Percentiles rank a stretch among this genome's conserved stretches.
phyloP scores from a whole-genome alignment of 92 coral and sea anemone species.

The Epizoanthus fatuus region DNA sequence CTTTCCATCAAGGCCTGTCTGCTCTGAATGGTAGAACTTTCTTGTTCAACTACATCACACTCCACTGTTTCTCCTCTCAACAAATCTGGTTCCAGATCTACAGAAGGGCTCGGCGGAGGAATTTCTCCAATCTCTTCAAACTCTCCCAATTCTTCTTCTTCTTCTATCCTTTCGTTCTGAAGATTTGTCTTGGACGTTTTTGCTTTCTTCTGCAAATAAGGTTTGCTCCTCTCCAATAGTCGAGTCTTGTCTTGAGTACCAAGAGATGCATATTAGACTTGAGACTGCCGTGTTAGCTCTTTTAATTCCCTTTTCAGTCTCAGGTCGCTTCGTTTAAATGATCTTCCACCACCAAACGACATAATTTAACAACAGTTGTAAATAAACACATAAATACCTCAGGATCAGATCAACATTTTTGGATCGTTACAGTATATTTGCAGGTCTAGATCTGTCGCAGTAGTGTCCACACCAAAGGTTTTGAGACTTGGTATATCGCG shows the following conservation, averaged over 20 bases:
- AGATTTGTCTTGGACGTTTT: constrained; percentile 16
- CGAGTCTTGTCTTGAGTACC: constrained; percentile 76
- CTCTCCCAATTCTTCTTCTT: background rate
- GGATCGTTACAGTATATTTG: no score
- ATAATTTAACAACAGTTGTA: constrained; percentile 19
- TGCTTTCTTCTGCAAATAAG: constrained; percentile 36
- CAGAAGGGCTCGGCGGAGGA: constrained; percentile 84
- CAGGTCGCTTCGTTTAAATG: constrained; percentile 76
- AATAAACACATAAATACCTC: background rate
- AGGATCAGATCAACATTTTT: no score
- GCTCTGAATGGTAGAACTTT: constrained; percentile 16
- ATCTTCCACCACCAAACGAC: constrained; percentile 88
- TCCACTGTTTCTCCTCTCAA: constrained; percentile 26
- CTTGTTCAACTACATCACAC: background rate
- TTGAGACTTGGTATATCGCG: no score
- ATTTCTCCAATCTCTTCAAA: constrained; percentile 31
- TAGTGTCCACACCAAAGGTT: no score
- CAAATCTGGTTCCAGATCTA: constrained; percentile 77
- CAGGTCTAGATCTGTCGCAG: no score
- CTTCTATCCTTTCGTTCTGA: constrained; percentile 35
- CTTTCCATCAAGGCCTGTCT: constrained; percentile 39
- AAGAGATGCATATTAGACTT: constrained; percentile 77
- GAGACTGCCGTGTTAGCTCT: constrained; percentile 79
- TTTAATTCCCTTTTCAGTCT: constrained; percentile 83
- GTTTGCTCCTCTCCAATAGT: constrained; percentile 57